Evolutionary conservation across 2,797 vertebrate genomes (phyloP).

Genomic region (Schizopygopsis malacanthus): DNA sequence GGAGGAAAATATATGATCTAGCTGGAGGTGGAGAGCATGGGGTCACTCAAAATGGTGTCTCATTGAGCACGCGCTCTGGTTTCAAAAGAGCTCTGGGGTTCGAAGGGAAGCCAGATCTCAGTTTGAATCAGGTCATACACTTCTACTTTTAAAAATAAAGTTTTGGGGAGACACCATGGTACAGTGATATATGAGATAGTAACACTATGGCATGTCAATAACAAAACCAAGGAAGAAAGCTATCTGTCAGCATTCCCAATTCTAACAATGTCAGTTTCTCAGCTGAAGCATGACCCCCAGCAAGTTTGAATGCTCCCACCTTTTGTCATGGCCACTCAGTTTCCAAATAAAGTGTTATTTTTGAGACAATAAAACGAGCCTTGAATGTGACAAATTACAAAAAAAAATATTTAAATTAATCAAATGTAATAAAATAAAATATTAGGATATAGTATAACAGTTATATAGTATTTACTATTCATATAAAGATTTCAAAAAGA

Average conservation of each 20-base stretch:
- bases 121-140: conserved; percentile 22
- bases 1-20: conserved; percentile 9
- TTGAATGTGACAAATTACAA: not conserved
- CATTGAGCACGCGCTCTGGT: conserved; percentile 13
- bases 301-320: not conserved
- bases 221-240: not conserved
- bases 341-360: not conserved
- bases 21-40: conserved; percentile 27
- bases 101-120: not conserved
- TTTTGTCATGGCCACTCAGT: not conserved
- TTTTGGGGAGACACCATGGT: not conserved
- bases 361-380: not conserved
- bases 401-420: no score
- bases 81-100: conserved; percentile 36
- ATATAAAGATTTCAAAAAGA: no score
- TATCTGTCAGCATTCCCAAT: not conserved
- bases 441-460: not conserved
- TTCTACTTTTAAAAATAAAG: not conserved
- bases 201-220: not conserved
- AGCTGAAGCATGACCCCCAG: not conserved
- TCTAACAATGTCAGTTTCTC: not conserved
- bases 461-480: not conserved
- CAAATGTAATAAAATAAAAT: no score
- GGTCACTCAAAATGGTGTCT: conserved; percentile 7
- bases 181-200: not conserved